Evolutionary conservation across 2,113 vertebrate species (phyloP), one percentile per base, ranked within the genome.

Genomic region (Podocnemis expansa): DNA sequence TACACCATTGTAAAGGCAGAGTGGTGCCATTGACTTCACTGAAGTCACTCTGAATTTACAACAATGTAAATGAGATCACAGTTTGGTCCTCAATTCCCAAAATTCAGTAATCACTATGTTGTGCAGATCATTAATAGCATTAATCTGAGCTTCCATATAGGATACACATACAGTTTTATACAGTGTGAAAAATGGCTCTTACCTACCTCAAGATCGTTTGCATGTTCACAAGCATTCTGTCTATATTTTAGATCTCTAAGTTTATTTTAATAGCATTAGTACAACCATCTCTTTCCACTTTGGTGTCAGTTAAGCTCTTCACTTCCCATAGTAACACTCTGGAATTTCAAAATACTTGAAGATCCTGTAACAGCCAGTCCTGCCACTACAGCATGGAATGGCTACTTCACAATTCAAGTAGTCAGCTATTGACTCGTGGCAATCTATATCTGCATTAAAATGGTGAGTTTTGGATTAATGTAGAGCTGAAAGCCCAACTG

Each of bases 381-480:
- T 97, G 97, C 98, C 96, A 96, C 97, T 98, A 96, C 88, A 78
- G 43, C 84, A 88, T 96, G 94, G 97, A 97, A 95, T 95, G 89
- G 94, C 97, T 98, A 96, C 97, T 98, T 98, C 98, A 97, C 98
- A 98, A 98, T 98, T 98, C 98, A 98, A 98, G 97, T 97, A 98
- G 98, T 98, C 97, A 97, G 98, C 97, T 98, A 98, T 98, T 98
- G 98, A 98, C 98, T 98, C 87, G 17, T 97, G 95, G 97, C 98
- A 98, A 98, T 99, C 98, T 98, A 98, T 98, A 98, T 98, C 98
- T 98, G 98, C 98, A 98, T 98, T 98, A 98, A 98, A 98, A 98
- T 97, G 95, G 98, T 97, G 98, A 98, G 97, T 98, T 98, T 97
- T 98, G 98, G 98, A 98, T 98, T 98, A 98, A 98, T 98, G 98